These are phyloP conservation scores for Xenops minutus DNA, from an alignment of 2,797 vertebrate species.

Conservation along the genomic window DNA sequence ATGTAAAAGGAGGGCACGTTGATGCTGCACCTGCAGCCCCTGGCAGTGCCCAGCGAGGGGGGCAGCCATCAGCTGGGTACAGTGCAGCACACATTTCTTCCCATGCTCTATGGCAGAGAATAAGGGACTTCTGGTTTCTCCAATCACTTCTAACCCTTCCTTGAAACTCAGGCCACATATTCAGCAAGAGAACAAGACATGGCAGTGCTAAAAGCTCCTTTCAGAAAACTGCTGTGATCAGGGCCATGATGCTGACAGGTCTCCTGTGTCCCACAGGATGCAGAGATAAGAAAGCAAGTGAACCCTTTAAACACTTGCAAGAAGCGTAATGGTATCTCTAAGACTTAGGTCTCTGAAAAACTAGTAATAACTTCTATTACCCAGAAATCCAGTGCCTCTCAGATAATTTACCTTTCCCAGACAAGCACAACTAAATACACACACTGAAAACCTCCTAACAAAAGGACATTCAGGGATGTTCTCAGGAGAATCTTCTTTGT, in stretches of 20 bases:
- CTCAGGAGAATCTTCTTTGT: background rate
- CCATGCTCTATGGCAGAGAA: accelerated
- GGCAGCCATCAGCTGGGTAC: accelerated
- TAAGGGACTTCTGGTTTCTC: background rate
- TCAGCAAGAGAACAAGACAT: background rate
- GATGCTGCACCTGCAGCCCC: background rate
- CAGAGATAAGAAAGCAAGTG: background rate
- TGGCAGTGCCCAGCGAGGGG: background rate
- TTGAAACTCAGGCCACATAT: background rate
- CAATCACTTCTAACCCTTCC: background rate
- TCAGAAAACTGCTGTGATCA: background rate
- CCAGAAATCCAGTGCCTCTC: background rate
- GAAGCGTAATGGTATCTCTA: background rate
- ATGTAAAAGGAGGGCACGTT: background rate
- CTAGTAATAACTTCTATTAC: background rate
- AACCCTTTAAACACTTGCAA: background rate
- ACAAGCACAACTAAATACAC: background rate
- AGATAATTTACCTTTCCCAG: background rate
- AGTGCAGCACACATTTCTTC: background rate
- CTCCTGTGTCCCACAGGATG: background rate
- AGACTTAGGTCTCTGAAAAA: background rate
- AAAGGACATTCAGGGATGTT: background rate
- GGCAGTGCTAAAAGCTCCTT: background rate
- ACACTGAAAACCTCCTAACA: background rate
- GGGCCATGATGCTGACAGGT: background rate